Evolutionary conservation across 1,140 invertebrate genomes (phyloP), one percentile per base, ranked within the genome.

Genomic region (Rhysida immarginata): DNA sequence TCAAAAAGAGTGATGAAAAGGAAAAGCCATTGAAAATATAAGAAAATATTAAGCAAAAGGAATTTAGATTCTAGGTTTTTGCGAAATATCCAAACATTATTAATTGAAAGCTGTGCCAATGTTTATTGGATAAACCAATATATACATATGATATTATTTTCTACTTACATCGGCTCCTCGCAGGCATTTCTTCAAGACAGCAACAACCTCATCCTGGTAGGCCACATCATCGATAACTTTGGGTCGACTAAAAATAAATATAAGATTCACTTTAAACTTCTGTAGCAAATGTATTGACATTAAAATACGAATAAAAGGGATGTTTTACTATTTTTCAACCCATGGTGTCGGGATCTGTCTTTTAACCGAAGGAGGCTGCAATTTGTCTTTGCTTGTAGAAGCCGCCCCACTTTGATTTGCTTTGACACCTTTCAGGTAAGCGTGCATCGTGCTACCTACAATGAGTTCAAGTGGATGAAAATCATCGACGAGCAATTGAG

Each of bases 181-280:
- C n/a, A 82, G 54, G 44, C 69, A 74, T 70, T 97, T 90, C 60
- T 87, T 80, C 11, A 99, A 70, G 0, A 98, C 92, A 62, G 90
- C 77, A 1, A 99, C 85, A 18, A 96, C 93, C 74, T 99, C 96
- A 29, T 82, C 81, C 75, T 99, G 96, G 69, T 94, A 90, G 2
- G 96, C 92, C 45, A 99, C 86, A 69, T 99, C 94, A 58, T 95
- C 84, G 1, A 99, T 87, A 29, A 81, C 91, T 68, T 81, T 85
- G 0, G 96, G 96, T 1, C 96, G 85, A 65, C 88, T 92, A 64
- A 63, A 75, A 72, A 60, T 50, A 24, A 48, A 27, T 42, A 62
- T 26, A 60, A 53, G 44, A 57, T 20, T 21, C 60, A 20, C 29
- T 56, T 46, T 56, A 18, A 18, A 27, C 18, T 25, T 11, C 16